Evolutionary conservation across 1,140 invertebrate species (phyloP), one percentile per base, ranked within the genome.

Genomic region (Drosophila pandora): DNA sequence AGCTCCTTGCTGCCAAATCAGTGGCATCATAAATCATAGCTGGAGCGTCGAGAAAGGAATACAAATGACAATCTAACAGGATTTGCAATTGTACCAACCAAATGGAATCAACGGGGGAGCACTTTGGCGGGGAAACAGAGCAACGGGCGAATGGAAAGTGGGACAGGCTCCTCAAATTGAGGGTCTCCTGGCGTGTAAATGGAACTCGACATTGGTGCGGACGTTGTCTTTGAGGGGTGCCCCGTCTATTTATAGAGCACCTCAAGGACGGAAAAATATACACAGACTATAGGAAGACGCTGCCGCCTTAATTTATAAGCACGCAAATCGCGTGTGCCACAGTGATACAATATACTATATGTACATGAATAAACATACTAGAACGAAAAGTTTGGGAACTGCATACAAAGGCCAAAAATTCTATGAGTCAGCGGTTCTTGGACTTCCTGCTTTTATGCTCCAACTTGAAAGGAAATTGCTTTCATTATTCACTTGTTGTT

Each of bases 281-380:
- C 41, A 30, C 12, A 65, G 71, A 57, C 52, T 17, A 17, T 17
- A 17, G 17, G 17, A 17, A 84, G 78, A 77, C 57, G 62, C 61
- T 77, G 81, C 76, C 12, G 34, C 76, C 17, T 80, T 80, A 77
- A 80, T 73, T 84, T 81, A 85, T 77, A 77, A 70, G 63, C 74
- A 85, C 73, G 60, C 63, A 74, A 81, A 74, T 81, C 73, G 82
- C 82, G 78, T 87, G 77, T 64, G 52, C 28, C 72, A 47, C 30
- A 54, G 49, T 25, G 34, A 70, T 43, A 62, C 25, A 58, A 53
- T 34, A 43, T 56, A 9, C 21, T 9, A 30, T 17, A 59, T 22
- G 13, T 48, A 41, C 62, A 41, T 43, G 21, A 70, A 45, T 71
- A 37, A 53, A 55, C 49, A 69, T 55, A 37, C 3, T 37, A 37